Conservation (phyloP, 2,888 invertebrate species). For the Hipparchia sbordonii region DNA sequence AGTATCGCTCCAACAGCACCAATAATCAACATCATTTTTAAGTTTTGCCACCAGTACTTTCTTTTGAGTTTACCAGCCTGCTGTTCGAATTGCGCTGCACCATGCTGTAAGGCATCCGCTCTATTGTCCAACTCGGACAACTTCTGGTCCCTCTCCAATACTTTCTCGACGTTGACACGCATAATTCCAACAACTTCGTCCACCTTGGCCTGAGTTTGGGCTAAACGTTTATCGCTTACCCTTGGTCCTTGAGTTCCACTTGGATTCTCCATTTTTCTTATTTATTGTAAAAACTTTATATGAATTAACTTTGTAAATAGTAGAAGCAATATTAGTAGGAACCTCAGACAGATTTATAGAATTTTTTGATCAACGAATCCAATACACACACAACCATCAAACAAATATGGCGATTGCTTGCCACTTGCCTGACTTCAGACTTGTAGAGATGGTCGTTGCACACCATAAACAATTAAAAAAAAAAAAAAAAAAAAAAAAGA, state of each 20-base stretch:
- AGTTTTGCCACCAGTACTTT: slow-evolving; percentile 98
- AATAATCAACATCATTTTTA: slow-evolving; percentile 98
- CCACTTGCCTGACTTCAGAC: neutral
- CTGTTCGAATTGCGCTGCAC: slow-evolving; percentile 97
- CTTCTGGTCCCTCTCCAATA: slow-evolving; percentile 97
- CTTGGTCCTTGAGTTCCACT: slow-evolving; percentile 75
- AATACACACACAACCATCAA: slow-evolving; percentile 13
- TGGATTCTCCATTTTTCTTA: slow-evolving; percentile 73
- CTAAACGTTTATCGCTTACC: slow-evolving; percentile 78
- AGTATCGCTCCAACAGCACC: slow-evolving; percentile 92
- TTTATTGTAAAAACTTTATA: slow-evolving; percentile 5
- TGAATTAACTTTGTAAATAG: neutral
- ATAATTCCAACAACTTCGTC: slow-evolving; percentile 94
- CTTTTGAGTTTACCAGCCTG: slow-evolving; percentile 97
- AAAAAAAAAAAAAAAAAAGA: no score
- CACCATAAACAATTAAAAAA: no score
- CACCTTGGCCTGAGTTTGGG: slow-evolving; percentile 80
- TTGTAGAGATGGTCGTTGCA: no score
- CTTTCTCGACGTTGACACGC: slow-evolving; percentile 98
- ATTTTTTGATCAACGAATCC: neutral
- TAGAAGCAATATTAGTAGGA: slow-evolving; percentile 17
- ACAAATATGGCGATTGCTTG: slow-evolving; percentile 38
- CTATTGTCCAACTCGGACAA: slow-evolving; percentile 96
- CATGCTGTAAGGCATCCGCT: slow-evolving; percentile 97
- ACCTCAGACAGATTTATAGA: slow-evolving; percentile 7